Evolutionary conservation across 2,888 invertebrate genomes (phyloP), one percentile per base, ranked within the genome.

Genomic region (Athalia cordata): DNA sequence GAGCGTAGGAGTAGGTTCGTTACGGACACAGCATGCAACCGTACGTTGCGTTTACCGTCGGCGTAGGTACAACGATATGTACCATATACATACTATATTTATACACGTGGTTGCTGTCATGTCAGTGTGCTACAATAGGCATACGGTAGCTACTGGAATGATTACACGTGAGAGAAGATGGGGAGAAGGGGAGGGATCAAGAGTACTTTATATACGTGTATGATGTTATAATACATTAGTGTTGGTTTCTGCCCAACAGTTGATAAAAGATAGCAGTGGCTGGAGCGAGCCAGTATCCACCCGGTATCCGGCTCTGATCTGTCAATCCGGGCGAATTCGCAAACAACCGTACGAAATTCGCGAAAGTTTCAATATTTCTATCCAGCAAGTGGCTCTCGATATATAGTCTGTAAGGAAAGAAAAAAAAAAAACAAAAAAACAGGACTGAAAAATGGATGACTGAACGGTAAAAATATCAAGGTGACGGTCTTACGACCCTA

Each of bases 191-290:
- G 75, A 81, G 79, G 78, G 77, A 75, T 78, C 78, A 52, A 80
- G 78, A 81, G 82, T 81, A 79, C 79, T 76, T 78, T 67, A 47
- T 57, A 65, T 74, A 29, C 29, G 29, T 29, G 29, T 29, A 78
- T 65, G 52, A 78, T 84, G 84, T 83, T 84, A 86, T 85, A 84
- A 86, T 85, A 87, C 84, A 85, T 86, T 85, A 83, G 89, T 88
- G 88, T 86, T 87, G 87, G 88, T 86, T 83, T 82, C 85, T 84
- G 85, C 86, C 87, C 85, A 87, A 86, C 89, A 85, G 87, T 88
- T 89, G 89, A 89, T 89, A 90, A 90, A 89, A 89, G 89, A 89
- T 89, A 87, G 89, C 88, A 84, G 86, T 87, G 84, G 84, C 84
- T 85, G 84, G 86, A 85, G 84, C 86, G 83, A 84, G 84, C 83